These are phyloP conservation scores for Panopea generosa DNA, from an alignment of 2,888 invertebrate genomes.

Conservation along the genomic window DNA sequence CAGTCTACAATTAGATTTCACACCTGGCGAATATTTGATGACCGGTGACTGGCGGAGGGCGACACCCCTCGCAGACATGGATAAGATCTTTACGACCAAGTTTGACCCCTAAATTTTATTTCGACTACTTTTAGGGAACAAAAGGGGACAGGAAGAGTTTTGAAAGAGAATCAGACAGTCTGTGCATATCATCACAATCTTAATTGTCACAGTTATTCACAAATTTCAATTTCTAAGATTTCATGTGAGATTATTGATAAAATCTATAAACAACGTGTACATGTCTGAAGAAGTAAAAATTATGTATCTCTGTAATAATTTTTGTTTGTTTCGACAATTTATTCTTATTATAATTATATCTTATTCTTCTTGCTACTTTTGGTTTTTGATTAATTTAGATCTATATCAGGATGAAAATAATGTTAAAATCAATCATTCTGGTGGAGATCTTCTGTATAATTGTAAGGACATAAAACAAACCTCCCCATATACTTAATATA, in stretches of 20 bases:
- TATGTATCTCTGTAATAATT: too few relatives aligned
- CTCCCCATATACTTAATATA: too few relatives aligned
- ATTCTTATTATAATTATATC: too few relatives aligned
- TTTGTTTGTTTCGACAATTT: too few relatives aligned
- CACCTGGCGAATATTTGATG: conserved; percentile 31
- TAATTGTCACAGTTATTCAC: conserved; percentile 16
- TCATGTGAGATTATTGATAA: conserved; percentile 21
- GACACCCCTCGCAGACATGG: conserved; percentile 20
- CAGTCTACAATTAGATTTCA: conserved; percentile 27
- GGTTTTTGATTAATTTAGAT: too few relatives aligned
- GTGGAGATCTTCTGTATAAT: too few relatives aligned
- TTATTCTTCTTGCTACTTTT: too few relatives aligned
- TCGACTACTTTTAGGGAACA: conserved; percentile 18
- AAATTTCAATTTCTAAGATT: neutral
- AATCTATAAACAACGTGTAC: conserved; percentile 4
- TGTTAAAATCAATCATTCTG: too few relatives aligned
- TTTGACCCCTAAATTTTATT: conserved; percentile 17
- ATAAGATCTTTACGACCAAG: conserved; percentile 35
- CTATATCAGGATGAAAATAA: too few relatives aligned
- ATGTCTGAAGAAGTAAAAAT: too few relatives aligned
- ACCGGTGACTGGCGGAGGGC: conserved; percentile 1
- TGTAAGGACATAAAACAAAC: too few relatives aligned
- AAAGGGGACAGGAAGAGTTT: conserved; percentile 43
- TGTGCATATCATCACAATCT: conserved; percentile 9
- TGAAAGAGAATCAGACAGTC: conserved; percentile 10